Percentiles rank a stretch among this genome's conserved stretches.
Conservation (phyloP, 1,140 invertebrate genomes). For the Camponotus floridanus region DNA sequence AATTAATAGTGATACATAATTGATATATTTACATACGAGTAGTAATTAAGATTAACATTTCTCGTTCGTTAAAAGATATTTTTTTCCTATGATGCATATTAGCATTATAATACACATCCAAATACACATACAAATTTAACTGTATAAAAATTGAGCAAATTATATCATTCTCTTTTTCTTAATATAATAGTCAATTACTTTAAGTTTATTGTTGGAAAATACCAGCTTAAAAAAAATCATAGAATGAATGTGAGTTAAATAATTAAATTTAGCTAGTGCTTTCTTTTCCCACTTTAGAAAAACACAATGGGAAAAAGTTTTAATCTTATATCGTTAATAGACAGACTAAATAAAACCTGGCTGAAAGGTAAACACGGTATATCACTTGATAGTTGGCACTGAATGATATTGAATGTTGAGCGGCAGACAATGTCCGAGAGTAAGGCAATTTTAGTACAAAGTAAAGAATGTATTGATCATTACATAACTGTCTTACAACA, state of each 20-base stretch:
- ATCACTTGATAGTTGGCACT: neutral
- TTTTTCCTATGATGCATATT: constrained; percentile 30
- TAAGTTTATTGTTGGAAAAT: neutral
- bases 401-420: neutral
- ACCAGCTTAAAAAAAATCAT: neutral
- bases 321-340: neutral
- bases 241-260: neutral
- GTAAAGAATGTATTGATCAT: neutral
- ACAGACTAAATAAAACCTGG: neutral
- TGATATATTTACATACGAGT: constrained; percentile 63
- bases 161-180: constrained; percentile 34
- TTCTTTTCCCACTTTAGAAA: neutral
- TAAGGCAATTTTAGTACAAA: constrained; percentile 14
- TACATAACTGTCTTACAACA: neutral
- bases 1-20: neutral
- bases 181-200: neutral
- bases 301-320: neutral
- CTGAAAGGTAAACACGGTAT: neutral
- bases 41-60: neutral
- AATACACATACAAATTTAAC: constrained; percentile 44
- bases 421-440: neutral
- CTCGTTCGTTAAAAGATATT: neutral
- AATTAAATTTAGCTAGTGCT: constrained; percentile 12
- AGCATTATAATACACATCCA: constrained; percentile 21
- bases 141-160: constrained; percentile 75